Evolutionary conservation across 2,113 vertebrate genomes (phyloP), one percentile per base, ranked within the genome.

Genomic region (Scomber scombrus): DNA sequence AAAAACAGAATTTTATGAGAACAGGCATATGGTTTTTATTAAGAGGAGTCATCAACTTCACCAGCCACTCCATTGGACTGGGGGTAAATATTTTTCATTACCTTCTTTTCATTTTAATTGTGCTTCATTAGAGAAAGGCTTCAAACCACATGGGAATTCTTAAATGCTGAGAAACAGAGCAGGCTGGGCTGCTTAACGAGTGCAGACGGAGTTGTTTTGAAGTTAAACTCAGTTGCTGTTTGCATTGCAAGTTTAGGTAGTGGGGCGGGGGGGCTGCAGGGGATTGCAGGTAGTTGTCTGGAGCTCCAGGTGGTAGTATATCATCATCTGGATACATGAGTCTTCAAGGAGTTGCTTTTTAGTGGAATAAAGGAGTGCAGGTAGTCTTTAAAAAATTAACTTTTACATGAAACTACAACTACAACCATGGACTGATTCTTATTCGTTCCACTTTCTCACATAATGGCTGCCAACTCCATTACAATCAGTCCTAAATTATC

Each of bases 21-120:
- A 61, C 75, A 83, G 43, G 66, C 91, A 91, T 81, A 83, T 92
- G 92, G 88, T 67, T 94, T 92, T 91, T 80, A 93, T 95, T 93
- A 92, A 71, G 85, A 67, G 69, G 58, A 90, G 82, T 81, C 87
- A 63, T 91, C 78, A 80, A 85, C 88, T 91, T 82, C 88, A 87
- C 81, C 81, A 90, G 78, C 84, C 84, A 73, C 85, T 89, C 89
- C 80, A 88, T 89, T 93, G 81, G 86, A 81, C 69, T 89, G 76
- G 81, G 81, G 89, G 91, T 91, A 89, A 91, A 93, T 93, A 91
- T 86, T 92, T 92, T 92, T 93, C 84, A 92, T 85, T 91, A 89
- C 78, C 84, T 86, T 82, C 76, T 87, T 86, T 86, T 79, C 78
- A 72, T 88, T 88, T 89, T 85, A 87, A 92, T 91, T 93, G 86